These are phyloP conservation scores for Spea hammondii DNA, from an alignment of 2,797 vertebrate species.

Conservation along the genomic window DNA sequence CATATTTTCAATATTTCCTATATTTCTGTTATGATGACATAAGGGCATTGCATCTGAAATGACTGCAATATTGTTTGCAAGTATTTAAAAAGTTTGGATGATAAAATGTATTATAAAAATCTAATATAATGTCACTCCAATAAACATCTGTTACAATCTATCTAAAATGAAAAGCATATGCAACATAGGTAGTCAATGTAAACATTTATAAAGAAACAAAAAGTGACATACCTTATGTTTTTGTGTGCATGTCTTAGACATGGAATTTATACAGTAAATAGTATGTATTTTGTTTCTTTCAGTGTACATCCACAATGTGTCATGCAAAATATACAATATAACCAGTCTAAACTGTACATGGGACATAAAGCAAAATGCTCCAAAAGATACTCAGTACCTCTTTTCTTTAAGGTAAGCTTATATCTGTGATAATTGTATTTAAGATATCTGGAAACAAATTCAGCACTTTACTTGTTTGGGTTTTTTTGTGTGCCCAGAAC, in stretches of 20 bases:
- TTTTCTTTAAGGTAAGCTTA: constrained; percentile 32
- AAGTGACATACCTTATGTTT: too few species aligned
- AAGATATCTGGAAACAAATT: not conserved
- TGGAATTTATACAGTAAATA: too few species aligned
- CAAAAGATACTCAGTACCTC: constrained; percentile 46
- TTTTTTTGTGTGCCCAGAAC: constrained; percentile 51
- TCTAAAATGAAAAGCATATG: too few species aligned
- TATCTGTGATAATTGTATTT: not conserved
- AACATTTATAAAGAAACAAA: too few species aligned
- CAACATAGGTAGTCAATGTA: too few species aligned
- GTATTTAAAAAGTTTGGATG: too few species aligned
- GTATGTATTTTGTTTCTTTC: constrained; percentile 33
- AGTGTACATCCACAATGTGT: constrained; percentile 62
- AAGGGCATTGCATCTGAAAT: too few species aligned
- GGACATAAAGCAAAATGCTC: constrained; percentile 54
- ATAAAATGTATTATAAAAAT: too few species aligned
- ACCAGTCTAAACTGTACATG: constrained; percentile 63
- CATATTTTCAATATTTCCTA: not conserved
- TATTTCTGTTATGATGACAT: not conserved
- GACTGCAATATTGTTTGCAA: too few species aligned
- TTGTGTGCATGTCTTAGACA: too few species aligned
- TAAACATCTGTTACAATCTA: too few species aligned
- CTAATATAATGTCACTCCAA: too few species aligned
- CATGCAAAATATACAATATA: constrained; percentile 61
- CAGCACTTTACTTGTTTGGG: not conserved